These are phyloP conservation scores for Acanthosepion lycidas DNA, from an alignment of 2,888 invertebrate genomes.

Conservation along the genomic window DNA sequence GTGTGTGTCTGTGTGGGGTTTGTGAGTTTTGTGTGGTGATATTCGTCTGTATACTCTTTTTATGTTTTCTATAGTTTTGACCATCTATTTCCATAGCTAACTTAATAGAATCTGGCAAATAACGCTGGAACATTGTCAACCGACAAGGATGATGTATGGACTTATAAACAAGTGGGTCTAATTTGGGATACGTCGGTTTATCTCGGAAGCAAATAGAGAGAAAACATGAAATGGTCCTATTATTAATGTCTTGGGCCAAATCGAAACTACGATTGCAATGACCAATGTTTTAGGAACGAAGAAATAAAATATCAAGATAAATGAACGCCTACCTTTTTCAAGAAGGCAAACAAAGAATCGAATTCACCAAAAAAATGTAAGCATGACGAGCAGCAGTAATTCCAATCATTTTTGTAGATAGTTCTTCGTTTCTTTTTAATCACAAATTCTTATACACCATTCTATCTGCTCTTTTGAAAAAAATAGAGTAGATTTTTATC, in stretches of 20 bases:
- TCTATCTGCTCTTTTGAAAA: too few relatives aligned
- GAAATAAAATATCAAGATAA: background rate
- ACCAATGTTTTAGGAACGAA: background rate
- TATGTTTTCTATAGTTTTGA: background rate
- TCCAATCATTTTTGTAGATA: too few relatives aligned
- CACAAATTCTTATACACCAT: too few relatives aligned
- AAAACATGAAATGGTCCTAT: background rate
- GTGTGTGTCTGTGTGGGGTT: too few relatives aligned
- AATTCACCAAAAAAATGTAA: too few relatives aligned
- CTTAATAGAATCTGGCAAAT: background rate
- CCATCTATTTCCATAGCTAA: background rate
- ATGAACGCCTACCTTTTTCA: background rate
- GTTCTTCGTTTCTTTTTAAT: too few relatives aligned
- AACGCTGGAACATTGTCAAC: constrained; percentile 4
- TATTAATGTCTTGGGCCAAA: background rate
- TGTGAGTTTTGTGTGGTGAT: too few relatives aligned
- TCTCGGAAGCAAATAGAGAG: background rate
- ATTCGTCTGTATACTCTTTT: background rate
- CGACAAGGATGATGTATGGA: background rate
- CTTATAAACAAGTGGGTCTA: background rate
- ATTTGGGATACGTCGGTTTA: constrained; percentile 18
- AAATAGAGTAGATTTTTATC: too few relatives aligned
- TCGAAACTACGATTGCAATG: background rate
- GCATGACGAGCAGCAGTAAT: too few relatives aligned
- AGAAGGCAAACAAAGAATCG: too few relatives aligned